A percentile compares a stretch with the other conserved stretches of the same genome.
Evolutionary conservation across 1,140 invertebrate genomes (phyloP).

Genomic region (Piezodorus guildinii): DNA sequence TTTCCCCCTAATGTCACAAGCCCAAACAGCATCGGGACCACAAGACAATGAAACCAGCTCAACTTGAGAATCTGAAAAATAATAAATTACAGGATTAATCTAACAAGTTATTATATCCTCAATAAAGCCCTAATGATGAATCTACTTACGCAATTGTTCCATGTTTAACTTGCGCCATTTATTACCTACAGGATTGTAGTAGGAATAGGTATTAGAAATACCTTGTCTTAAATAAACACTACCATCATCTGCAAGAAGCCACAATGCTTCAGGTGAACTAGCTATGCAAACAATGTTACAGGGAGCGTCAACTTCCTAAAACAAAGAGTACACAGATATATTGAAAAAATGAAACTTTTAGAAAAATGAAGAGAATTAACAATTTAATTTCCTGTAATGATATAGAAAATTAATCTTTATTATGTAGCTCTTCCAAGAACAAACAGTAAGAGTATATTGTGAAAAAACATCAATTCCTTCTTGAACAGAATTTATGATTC

Average conservation of each 20-base stretch:
- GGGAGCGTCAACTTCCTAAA: conserved; percentile 29
- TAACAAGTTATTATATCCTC: not conserved
- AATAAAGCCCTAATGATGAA: not conserved
- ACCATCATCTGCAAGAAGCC: conserved; percentile 37
- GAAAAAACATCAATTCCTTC: too few relatives aligned
- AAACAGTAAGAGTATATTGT: too few relatives aligned
- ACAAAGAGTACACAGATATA: not conserved
- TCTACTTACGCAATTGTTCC: conserved; percentile 35
- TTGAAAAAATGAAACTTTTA: not conserved
- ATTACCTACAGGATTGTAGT: conserved; percentile 32
- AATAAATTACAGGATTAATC: not conserved
- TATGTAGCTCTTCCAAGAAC: too few relatives aligned
- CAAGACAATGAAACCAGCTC: conserved; percentile 37
- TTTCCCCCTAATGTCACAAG: conserved; percentile 37
- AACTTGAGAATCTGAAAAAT: conserved; percentile 32
- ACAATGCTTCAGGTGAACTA: conserved; percentile 35
- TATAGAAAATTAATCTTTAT: too few relatives aligned
- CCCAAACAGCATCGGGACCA: conserved; percentile 41
- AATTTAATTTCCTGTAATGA: too few relatives aligned
- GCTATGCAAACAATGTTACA: conserved; percentile 33
- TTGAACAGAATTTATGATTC: too few relatives aligned
- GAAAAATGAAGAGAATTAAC: too few relatives aligned
- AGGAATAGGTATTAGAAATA: conserved; percentile 29
- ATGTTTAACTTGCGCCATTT: conserved; percentile 38
- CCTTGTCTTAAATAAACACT: conserved; percentile 37